Conservation (phyloP, 1,140 invertebrate genomes). For the Linepithema humile region DNA sequence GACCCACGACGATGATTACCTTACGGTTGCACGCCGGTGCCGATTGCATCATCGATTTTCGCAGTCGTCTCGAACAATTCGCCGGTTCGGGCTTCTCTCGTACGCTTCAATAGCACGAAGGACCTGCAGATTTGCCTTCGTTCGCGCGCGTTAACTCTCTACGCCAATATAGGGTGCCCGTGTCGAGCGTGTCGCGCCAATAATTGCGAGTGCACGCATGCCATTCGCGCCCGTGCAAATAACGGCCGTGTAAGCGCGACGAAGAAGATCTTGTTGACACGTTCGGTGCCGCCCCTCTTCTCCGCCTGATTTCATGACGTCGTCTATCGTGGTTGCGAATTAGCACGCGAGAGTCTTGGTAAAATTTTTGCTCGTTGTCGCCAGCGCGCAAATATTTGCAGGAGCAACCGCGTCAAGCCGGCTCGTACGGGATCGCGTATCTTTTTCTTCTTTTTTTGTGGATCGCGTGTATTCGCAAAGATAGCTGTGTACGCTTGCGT, state of each 20-base stretch:
- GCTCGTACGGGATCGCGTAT: constrained; percentile 13
- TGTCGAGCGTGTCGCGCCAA: neutral
- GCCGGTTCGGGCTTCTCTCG: neutral
- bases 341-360: constrained; percentile 43
- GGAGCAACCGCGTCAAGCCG: constrained; percentile 24
- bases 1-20: neutral
- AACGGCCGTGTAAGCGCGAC: neutral
- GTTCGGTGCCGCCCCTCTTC: neutral
- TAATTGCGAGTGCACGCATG: constrained; percentile 37
- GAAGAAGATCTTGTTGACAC: constrained; percentile 28
- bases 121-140: constrained; percentile 2
- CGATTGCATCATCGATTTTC: neutral
- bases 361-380: constrained; percentile 61
- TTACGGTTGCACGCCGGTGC: neutral
- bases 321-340: constrained; percentile 40
- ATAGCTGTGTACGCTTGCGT: neutral
- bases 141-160: constrained; percentile 16
- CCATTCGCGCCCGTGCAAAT: constrained; percentile 39
- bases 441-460: constrained; percentile 2
- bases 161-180: neutral
- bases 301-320: constrained; percentile 26
- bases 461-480: neutral
- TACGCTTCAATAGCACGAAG: neutral
- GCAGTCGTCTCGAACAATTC: neutral
- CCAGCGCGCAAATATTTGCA: constrained; percentile 64